These are phyloP conservation scores for Galeruca laticollis DNA, from an alignment of 2,888 invertebrate genomes.

Conservation along the genomic window DNA sequence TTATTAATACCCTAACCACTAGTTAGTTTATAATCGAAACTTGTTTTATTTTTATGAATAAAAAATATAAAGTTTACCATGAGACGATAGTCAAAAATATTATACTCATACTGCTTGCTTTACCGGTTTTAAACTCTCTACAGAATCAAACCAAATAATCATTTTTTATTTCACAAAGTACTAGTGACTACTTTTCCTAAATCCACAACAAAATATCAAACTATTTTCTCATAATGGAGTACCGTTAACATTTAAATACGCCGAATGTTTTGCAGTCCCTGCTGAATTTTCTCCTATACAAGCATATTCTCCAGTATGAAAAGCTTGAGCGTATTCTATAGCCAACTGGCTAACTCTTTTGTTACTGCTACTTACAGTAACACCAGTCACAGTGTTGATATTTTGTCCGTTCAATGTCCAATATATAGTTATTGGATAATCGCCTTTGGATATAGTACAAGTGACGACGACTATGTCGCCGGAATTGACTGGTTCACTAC, in stretches of 20 bases:
- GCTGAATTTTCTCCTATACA: slow-evolving; percentile 78
- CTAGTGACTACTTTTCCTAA: neutral
- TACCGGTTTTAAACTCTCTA: too few relatives aligned
- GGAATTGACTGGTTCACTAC: slow-evolving; percentile 73
- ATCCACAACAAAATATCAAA: neutral
- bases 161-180: too few relatives aligned
- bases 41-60: too few relatives aligned
- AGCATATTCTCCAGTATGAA: slow-evolving; percentile 69
- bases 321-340: slow-evolving; percentile 68
- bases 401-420: slow-evolving; percentile 75
- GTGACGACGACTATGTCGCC: slow-evolving; percentile 59
- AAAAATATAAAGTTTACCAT: too few relatives aligned
- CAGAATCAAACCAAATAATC: too few relatives aligned
- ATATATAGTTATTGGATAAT: slow-evolving; percentile 79
- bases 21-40: too few relatives aligned
- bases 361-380: slow-evolving; percentile 71
- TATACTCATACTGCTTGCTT: too few relatives aligned
- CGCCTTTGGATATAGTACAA: slow-evolving; percentile 83
- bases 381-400: slow-evolving; percentile 68
- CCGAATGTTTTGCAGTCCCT: slow-evolving; percentile 73
- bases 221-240: slow-evolving; percentile 49
- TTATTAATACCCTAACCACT: too few relatives aligned
- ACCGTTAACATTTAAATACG: slow-evolving; percentile 79
- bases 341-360: slow-evolving; percentile 70
- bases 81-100: too few relatives aligned